phyloP scores from a whole-genome alignment of 2,888 invertebrate species.

The Caenorhabditis sp. region DNA sequence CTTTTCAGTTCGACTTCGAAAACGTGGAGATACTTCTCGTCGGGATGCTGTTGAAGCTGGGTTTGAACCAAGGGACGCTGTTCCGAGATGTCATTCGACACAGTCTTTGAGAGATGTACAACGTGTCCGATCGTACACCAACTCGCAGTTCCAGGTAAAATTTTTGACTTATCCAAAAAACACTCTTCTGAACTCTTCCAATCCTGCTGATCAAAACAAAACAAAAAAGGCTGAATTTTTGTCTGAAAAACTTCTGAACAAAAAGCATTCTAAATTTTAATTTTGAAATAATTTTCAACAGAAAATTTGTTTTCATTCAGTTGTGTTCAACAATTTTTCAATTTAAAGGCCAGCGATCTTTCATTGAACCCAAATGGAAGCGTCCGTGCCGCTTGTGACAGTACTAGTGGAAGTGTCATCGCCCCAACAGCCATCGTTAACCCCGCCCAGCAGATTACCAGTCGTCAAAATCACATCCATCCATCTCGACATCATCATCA shows the following conservation, averaged over 20 bases:
- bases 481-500: conserved; percentile 42
- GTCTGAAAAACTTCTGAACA: too few relatives aligned
- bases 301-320: too few relatives aligned
- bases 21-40: conserved; percentile 60
- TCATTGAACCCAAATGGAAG: conserved; percentile 62
- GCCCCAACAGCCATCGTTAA: conserved; percentile 61
- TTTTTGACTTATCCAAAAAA: not conserved
- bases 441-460: conserved; percentile 33
- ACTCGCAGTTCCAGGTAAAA: conserved; percentile 70
- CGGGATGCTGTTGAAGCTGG: conserved; percentile 73
- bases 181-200: too few relatives aligned
- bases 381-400: conserved; percentile 55
- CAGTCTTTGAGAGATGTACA: conserved; percentile 68
- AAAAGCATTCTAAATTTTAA: too few relatives aligned
- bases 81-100: conserved; percentile 72
- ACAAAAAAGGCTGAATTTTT: too few relatives aligned
- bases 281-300: too few relatives aligned
- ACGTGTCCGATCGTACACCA: conserved; percentile 60
- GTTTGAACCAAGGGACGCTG: conserved; percentile 68
- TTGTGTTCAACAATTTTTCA: too few relatives aligned
- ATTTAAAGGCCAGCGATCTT: conserved; percentile 59
- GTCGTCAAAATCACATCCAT: conserved; percentile 13
- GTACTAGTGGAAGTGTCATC: conserved; percentile 45
- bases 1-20: conserved; percentile 70
- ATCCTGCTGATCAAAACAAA: too few relatives aligned